Conservation (phyloP, 2,113 vertebrate species). For the Gymnogyps californianus region DNA sequence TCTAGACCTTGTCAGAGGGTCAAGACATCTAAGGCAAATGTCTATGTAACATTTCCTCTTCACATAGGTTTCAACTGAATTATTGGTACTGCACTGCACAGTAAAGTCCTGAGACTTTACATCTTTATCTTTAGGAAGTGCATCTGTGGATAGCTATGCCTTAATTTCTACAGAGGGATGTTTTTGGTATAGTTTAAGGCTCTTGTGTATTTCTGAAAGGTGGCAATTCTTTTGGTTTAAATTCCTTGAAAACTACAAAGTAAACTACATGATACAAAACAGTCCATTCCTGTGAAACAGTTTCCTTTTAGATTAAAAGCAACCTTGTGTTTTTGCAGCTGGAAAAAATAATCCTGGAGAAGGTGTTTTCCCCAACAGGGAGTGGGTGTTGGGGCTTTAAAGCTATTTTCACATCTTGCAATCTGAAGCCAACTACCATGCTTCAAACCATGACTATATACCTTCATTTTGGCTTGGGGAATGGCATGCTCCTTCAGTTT, state of each 20-base stretch:
- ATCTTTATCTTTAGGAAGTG: background rate
- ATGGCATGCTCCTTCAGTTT: background rate
- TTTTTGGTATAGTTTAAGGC: background rate
- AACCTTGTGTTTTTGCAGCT: background rate
- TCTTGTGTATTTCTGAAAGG: background rate
- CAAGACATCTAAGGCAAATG: background rate
- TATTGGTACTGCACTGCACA: background rate
- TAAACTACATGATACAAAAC: rapidly evolving
- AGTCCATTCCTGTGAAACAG: background rate
- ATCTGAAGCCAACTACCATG: background rate
- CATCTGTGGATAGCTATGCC: background rate
- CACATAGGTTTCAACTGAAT: background rate
- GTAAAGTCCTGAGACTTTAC: background rate
- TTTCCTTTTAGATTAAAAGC: background rate
- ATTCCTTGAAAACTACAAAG: background rate
- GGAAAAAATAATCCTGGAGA: background rate
- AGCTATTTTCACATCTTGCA: background rate
- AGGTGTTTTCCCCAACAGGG: background rate
- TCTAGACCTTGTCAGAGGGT: background rate
- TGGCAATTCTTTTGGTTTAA: background rate
- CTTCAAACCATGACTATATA: background rate
- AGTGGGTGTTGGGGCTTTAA: background rate
- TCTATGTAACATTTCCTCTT: background rate
- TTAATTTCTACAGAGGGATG: background rate
- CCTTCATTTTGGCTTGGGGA: background rate